Base-by-base conservation (phyloP, 2,888 invertebrate genomes). In the Cheilosia vernalis region DNA sequence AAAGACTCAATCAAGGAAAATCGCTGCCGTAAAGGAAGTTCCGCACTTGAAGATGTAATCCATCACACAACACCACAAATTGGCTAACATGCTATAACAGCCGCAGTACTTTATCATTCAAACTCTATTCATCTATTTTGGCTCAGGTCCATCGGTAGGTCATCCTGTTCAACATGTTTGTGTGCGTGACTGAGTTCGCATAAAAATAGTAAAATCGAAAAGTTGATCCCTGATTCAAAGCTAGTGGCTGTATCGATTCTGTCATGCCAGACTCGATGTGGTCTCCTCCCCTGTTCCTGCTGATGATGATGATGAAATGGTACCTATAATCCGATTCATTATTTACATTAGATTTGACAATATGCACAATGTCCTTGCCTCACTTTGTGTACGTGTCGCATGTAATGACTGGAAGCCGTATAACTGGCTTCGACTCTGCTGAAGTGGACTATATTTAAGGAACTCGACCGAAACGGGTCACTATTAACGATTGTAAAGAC, bases 281-380 rank as follows among this genome's bases (percentile, higher is more conserved):
- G 17, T 13, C 64, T 15, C 17, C 64, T 47, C 64, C 67, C 33
- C 21, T 47, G 30, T 21, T 44, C 37, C 33, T 56, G 27, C 27
- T 27, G 49, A 56, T 24, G 55, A 33, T 30, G 56, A 24, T 49
- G 49, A 49, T 13, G 37, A 67, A 37, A 61, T 80, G 76, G 77
- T 81, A 55, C 60, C 64, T 51, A 61, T 76, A 80, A 85, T 85
- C 84, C 80, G 61, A 67, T 77, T 85, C 85, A 85, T 85, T 85
- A 85, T 85, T 85, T 67, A 81, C 85, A 81, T 85, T 76, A 77
- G 76, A 61, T 77, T 85, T 72, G 85, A 76, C 85, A 72, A 72
- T 80, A 60, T 85, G 76, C 55, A 66, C 51, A 42, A 56, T 72
- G 70, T 85, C 81, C 67, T 66, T 73, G 42, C 42, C 53, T 58